Base-by-base conservation (phyloP, 1,140 invertebrate species). In the Drosophila micromelanica region DNA sequence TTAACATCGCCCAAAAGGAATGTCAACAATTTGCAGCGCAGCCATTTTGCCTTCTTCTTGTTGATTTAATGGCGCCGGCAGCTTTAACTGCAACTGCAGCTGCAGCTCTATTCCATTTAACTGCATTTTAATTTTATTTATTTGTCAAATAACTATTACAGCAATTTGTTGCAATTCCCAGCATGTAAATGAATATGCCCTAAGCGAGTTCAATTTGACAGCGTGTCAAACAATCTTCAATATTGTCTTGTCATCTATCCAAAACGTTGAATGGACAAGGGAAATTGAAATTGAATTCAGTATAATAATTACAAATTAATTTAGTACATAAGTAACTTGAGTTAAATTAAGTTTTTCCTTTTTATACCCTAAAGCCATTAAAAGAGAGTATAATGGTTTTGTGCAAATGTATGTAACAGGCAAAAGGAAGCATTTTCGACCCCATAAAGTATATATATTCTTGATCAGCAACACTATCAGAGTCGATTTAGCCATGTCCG, bases 31-130 rank as follows among this genome's bases (percentile, higher is more conserved):
- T 78, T 67, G 56, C 52, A 69, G 59, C 60, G 69, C 54, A 46
- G 69, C 64, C 72, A 85, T 85, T 85, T 64, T 67, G 64, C 49
- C 65, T 64, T 71, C 65, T 64, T 71, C 57, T 69, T 84, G 76
- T 86, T 84, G 79, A 76, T 85, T 80, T 77, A 85, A 86, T 65
- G 52, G 17, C n/a, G 62, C 13, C 67, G 49, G 61, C 49, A 61
- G 74, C 5, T 70, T 60, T 45, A 49, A 48, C 75, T 75, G 52
- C 12, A 43, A 37, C 37, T 46, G 37, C 46, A 49, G 37, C 48
- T 32, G 55, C 56, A 42, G 38, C 12, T 45, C 27, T 35, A 81
- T 40, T 73, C 57, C 74, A 64, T 77, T 73, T 70, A 56, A 74
- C 74, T 64, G 45, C 17, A 49, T 67, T 74, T 78, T 30, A 46